Conservation (phyloP, 2,797 vertebrate genomes). For the Eupleurogrammus muticus region DNA sequence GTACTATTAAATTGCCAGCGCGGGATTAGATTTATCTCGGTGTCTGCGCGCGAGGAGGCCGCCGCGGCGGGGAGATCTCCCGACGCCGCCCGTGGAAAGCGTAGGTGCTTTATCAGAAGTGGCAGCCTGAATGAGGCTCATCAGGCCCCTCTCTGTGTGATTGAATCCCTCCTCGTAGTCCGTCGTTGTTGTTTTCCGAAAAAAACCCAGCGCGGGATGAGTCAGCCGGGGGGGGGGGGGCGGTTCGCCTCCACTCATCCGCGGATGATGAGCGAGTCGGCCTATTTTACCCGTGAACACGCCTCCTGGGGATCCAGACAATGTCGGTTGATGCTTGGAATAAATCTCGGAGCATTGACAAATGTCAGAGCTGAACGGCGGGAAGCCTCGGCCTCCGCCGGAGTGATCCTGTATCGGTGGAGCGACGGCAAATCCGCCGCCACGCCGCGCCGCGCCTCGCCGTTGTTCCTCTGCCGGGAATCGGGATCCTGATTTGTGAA, state of each 20-base stretch:
- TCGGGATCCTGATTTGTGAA: slow-evolving; percentile 25
- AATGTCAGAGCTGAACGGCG: slow-evolving; percentile 57
- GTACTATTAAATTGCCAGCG: slow-evolving; percentile 47
- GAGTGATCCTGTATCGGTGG: slow-evolving; percentile 19
- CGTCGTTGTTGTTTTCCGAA: slow-evolving; percentile 65
- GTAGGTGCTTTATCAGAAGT: slow-evolving; percentile 73
- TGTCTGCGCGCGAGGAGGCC: slow-evolving; percentile 38
- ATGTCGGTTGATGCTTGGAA: slow-evolving; percentile 69
- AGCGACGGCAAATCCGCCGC: slow-evolving; percentile 29
- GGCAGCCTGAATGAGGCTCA: slow-evolving; percentile 73
- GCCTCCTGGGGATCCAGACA: slow-evolving; percentile 63
- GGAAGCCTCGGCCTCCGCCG: slow-evolving; percentile 23
- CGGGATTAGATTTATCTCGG: slow-evolving; percentile 58
- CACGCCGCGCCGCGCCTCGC: slow-evolving; percentile 14
- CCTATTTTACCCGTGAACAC: slow-evolving; percentile 69
- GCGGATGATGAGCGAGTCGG: slow-evolving; percentile 66
- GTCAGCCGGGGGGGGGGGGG: slow-evolving; percentile 64
- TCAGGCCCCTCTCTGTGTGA: slow-evolving; percentile 66
- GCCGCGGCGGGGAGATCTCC: slow-evolving; percentile 27
- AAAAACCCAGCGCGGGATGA: slow-evolving; percentile 56
- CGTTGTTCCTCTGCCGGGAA: slow-evolving; percentile 2
- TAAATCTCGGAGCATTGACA: slow-evolving; percentile 64
- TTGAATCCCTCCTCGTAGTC: slow-evolving; percentile 68
- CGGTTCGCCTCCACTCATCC: slow-evolving; percentile 66
- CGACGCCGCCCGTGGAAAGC: slow-evolving; percentile 35